Evolutionary conservation across 1,140 invertebrate species (phyloP).

Genomic region (Rhysida immarginata): DNA sequence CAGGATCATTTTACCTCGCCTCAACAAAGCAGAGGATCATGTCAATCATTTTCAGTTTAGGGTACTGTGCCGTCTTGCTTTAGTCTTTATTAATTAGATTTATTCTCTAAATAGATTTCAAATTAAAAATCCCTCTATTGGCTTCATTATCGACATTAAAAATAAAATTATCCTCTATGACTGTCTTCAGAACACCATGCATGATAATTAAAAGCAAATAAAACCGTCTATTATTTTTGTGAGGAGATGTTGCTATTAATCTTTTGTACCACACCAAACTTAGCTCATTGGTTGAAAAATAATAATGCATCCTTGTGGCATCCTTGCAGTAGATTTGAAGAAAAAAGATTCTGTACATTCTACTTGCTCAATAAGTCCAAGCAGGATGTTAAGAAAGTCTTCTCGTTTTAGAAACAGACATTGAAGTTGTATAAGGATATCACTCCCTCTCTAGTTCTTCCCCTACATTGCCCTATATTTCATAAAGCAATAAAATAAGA

Average conservation of each 20-base stretch:
- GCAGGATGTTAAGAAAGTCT: constrained; percentile 56
- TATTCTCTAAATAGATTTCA: constrained; percentile 70
- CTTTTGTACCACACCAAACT: constrained; percentile 68
- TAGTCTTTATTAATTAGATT: constrained; percentile 67
- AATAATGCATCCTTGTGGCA: constrained; percentile 56
- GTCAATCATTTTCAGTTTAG: too few species aligned
- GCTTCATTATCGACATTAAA: constrained; percentile 41
- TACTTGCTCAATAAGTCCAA: constrained; percentile 66
- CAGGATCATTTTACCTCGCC: too few species aligned
- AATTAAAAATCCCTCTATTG: constrained; percentile 63
- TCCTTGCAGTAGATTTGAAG: constrained; percentile 68
- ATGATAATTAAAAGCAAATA: constrained; percentile 77
- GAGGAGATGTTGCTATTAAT: constrained; percentile 47
- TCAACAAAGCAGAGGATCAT: too few species aligned
- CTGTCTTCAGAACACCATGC: constrained; percentile 51
- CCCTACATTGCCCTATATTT: constrained; percentile 30
- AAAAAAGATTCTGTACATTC: constrained; percentile 67
- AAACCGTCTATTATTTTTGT: constrained; percentile 54
- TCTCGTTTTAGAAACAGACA: constrained; percentile 44
- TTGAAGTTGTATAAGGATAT: constrained; percentile 78
- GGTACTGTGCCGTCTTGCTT: too few species aligned
- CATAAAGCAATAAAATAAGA: constrained; percentile 31
- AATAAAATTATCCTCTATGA: too few species aligned
- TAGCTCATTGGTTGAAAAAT: constrained; percentile 68
- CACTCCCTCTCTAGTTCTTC: constrained; percentile 44